Percentiles rank a stretch among this genome's conserved stretches.
phyloP scores from a whole-genome alignment of 2,113 vertebrate species.

The Picathartes gymnocephalus region DNA sequence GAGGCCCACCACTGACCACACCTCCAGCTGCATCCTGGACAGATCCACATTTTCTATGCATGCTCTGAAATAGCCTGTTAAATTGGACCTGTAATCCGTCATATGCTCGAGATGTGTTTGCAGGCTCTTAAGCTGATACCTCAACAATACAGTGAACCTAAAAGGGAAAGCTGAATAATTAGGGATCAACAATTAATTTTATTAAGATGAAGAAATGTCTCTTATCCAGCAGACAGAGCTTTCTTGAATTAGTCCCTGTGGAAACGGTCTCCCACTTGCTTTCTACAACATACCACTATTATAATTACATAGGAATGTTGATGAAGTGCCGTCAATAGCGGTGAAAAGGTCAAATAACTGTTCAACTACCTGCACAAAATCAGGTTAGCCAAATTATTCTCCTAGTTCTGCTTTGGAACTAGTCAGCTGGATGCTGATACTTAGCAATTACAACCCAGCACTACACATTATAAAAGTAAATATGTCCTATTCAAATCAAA shows the following conservation, averaged over 20 bases:
- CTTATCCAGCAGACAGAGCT: neutral
- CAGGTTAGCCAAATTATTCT: neutral
- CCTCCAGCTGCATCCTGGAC: neutral
- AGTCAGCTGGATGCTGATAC: slow-evolving; percentile 37
- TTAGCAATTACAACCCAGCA: slow-evolving; percentile 30
- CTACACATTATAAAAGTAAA: slow-evolving; percentile 52
- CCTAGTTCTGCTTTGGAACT: neutral
- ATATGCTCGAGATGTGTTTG: neutral
- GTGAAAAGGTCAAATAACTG: neutral
- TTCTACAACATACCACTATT: neutral
- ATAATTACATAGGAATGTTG: neutral
- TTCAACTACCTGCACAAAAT: neutral
- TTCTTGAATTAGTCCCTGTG: neutral
- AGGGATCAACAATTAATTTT: neutral
- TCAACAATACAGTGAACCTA: neutral
- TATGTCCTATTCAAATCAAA: slow-evolving; percentile 39
- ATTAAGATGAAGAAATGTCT: neutral
- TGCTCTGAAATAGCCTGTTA: neutral
- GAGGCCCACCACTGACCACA: neutral
- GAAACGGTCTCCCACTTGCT: neutral
- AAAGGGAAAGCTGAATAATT: neutral
- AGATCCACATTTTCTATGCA: neutral
- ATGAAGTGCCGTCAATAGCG: neutral
- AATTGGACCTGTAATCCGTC: neutral
- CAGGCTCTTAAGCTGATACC: neutral